Conservation (phyloP, 2,888 invertebrate species). For the Neoascia interrupta region DNA sequence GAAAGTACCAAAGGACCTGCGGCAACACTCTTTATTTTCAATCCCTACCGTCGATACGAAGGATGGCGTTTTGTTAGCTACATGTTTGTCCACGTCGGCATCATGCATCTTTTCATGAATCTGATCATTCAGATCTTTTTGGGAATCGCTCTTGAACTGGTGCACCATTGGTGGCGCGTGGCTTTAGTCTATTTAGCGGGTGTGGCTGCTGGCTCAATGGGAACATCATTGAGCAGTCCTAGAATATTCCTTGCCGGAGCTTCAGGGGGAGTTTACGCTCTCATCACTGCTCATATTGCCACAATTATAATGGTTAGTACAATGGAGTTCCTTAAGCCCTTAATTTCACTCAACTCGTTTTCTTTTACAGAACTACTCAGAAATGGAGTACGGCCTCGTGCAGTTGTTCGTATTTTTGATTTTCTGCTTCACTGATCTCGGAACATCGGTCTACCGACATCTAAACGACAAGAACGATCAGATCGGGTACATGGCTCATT, state of each 20-base stretch:
- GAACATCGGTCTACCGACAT: conserved; percentile 95
- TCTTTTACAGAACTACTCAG: conserved; percentile 93
- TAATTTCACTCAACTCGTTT: too few species aligned
- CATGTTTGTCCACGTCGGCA: conserved; percentile 97
- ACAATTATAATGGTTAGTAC: conserved; percentile 87
- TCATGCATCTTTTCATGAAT: conserved; percentile 94
- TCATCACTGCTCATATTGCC: conserved; percentile 95
- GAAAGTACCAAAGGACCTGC: conserved; percentile 86
- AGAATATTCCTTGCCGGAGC: conserved; percentile 93
- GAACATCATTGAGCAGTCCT: conserved; percentile 90
- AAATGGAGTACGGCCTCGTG: conserved; percentile 96
- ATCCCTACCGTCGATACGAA: conserved; percentile 91
- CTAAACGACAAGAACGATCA: conserved; percentile 85
- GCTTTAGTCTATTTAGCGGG: conserved; percentile 90
- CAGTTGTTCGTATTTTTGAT: conserved; percentile 91
- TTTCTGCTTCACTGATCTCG: conserved; percentile 90
- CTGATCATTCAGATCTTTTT: conserved; percentile 94
- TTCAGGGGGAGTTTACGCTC: conserved; percentile 96
- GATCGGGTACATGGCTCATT: conserved; percentile 96
- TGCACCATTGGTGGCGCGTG: conserved; percentile 97
- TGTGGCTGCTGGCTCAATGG: conserved; percentile 91
- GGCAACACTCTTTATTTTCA: conserved; percentile 91
- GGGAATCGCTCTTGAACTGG: conserved; percentile 97
- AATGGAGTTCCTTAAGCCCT: neutral
- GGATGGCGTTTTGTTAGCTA: conserved; percentile 97